Conservation (phyloP, 1,140 invertebrate genomes). For the Aporrectodea caliginosa region DNA sequence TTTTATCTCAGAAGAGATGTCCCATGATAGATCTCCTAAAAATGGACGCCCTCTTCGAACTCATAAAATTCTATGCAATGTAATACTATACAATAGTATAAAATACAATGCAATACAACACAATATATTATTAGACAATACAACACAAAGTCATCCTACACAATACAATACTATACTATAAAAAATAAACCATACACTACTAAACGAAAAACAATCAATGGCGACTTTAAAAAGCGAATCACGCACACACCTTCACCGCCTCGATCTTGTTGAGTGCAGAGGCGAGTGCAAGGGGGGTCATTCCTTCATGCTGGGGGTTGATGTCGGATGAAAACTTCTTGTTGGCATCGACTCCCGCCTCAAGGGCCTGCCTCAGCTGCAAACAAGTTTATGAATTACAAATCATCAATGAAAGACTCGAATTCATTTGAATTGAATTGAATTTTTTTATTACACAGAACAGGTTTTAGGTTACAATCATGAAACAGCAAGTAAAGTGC, state of each 20-base stretch:
- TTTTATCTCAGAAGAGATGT: constrained; percentile 1
- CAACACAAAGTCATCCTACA: background rate
- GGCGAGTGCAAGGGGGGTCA: constrained; percentile 33
- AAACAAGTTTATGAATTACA: background rate
- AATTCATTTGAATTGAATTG: background rate
- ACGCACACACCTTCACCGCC: constrained; percentile 24
- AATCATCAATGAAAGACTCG: background rate
- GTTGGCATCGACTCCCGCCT: constrained; percentile 25
- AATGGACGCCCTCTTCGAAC: background rate
- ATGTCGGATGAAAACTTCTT: constrained; percentile 27
- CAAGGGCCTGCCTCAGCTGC: constrained; percentile 12
- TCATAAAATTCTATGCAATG: too few relatives aligned
- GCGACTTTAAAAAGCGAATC: background rate
- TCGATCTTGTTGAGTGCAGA: constrained; percentile 32
- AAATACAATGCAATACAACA: background rate
- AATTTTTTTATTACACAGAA: too few relatives aligned
- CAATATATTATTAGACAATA: background rate
- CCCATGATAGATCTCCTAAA: background rate
- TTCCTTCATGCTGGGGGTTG: constrained; percentile 30
- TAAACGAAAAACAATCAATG: constrained; percentile 2
- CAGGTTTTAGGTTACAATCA: too few relatives aligned
- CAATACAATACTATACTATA: background rate
- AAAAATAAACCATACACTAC: background rate
- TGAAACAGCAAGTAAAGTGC: too few relatives aligned
- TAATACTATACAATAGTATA: too few relatives aligned